These are phyloP conservation scores for Zosterops hypoxanthus DNA, from an alignment of 2,113 vertebrate species.

Conservation along the genomic window DNA sequence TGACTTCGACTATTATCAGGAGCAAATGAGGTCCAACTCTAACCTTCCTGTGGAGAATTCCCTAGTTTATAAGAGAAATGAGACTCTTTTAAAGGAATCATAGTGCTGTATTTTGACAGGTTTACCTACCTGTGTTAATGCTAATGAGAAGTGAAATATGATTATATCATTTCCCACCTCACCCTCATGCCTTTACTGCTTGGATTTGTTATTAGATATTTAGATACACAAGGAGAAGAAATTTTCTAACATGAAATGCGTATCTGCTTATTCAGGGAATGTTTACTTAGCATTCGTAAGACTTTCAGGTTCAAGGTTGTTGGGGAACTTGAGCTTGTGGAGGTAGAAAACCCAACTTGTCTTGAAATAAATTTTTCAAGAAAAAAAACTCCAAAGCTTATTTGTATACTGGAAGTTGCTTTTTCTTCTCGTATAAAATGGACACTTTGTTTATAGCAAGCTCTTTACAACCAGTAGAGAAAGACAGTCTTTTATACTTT, in stretches of 20 bases:
- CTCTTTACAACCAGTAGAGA: not conserved
- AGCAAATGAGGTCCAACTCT: not conserved
- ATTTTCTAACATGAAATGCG: not conserved
- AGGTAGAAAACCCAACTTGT: not conserved
- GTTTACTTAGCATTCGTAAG: not conserved
- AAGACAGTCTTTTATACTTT: not conserved
- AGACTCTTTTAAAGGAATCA: not conserved
- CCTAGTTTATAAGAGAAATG: not conserved
- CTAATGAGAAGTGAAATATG: not conserved
- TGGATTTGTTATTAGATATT: not conserved
- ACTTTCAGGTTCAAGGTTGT: not conserved
- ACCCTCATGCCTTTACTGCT: not conserved
- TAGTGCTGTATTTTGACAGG: not conserved
- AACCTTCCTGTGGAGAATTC: conserved; percentile 1
- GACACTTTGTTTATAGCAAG: not conserved
- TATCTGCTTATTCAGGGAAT: not conserved
- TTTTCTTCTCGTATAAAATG: not conserved
- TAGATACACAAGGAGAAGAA: not conserved
- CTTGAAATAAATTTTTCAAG: not conserved
- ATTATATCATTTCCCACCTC: not conserved
- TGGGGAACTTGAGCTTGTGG: not conserved
- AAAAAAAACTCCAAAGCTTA: not conserved
- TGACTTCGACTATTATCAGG: conserved; percentile 23
- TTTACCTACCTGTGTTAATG: not conserved
- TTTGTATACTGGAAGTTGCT: not conserved